These are phyloP conservation scores for Rotaria magnacalcarata DNA, from an alignment of 2,888 invertebrate genomes.

Conservation along the genomic window DNA sequence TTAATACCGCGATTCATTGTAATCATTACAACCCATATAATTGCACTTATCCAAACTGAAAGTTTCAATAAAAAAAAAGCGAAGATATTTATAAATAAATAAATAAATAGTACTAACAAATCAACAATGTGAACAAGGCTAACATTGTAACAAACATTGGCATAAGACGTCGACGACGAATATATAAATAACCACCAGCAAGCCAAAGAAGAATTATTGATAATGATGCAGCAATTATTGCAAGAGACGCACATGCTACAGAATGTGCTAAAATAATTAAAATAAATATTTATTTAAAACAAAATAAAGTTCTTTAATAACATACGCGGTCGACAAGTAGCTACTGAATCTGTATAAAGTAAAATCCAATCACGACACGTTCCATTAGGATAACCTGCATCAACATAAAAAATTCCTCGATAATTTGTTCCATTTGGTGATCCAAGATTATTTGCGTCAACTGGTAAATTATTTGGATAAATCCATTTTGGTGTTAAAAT, in stretches of 20 bases:
- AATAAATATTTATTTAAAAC: background rate
- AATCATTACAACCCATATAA: slow-evolving; percentile 45
- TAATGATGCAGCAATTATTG: slow-evolving; percentile 39
- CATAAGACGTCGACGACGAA: slow-evolving; percentile 22
- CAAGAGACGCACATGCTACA: slow-evolving; percentile 40
- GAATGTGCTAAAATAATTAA: slow-evolving; percentile 30
- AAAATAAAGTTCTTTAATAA: background rate
- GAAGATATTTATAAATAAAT: background rate
- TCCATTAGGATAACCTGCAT: background rate
- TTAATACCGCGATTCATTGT: slow-evolving; percentile 39
- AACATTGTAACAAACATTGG: slow-evolving; percentile 30
- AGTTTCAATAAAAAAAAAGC: background rate
- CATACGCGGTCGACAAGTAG: background rate
- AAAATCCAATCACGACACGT: slow-evolving; percentile 27
- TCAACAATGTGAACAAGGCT: slow-evolving; percentile 32
- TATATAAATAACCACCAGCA: slow-evolving; percentile 35
- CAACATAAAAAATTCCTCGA: slow-evolving; percentile 44
- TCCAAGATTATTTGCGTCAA: background rate
- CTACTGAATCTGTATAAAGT: background rate
- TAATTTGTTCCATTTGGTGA: background rate
- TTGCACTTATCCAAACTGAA: slow-evolving; percentile 36
- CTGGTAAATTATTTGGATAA: background rate
- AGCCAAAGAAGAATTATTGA: slow-evolving; percentile 38
- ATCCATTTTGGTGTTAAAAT: slow-evolving; percentile 45
- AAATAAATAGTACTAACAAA: background rate